Evolutionary conservation across 2,113 vertebrate species (phyloP).

Genomic region (Alosa alosa): DNA sequence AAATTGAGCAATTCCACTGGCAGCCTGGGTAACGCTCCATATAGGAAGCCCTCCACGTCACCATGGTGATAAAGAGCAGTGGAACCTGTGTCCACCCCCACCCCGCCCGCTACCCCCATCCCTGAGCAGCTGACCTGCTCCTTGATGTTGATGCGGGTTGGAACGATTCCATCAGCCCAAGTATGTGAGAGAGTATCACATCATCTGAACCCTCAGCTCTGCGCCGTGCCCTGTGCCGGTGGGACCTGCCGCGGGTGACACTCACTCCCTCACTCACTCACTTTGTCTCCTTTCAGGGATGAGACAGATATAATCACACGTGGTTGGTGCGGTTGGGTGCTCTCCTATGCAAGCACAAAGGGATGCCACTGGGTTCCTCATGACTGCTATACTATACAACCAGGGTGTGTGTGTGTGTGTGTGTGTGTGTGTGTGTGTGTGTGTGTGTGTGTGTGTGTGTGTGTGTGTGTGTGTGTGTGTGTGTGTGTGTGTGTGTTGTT

Average conservation of each 20-base stretch:
- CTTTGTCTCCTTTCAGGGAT: neutral
- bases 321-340: neutral
- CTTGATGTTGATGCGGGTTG: slow-evolving; percentile 61
- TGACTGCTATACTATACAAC: neutral
- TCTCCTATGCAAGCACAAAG: neutral
- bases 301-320: neutral
- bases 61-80: neutral
- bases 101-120: neutral
- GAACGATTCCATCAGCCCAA: slow-evolving; percentile 65
- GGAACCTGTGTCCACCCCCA: neutral
- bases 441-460: neutral
- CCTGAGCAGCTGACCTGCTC: slow-evolving; percentile 42
- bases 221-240: slow-evolving; percentile 42
- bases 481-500: neutral
- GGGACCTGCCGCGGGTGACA: slow-evolving; percentile 44
- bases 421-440: neutral
- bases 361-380: neutral
- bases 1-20: neutral
- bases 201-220: slow-evolving; percentile 66
- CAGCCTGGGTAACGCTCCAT: neutral
- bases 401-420: neutral
- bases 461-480: neutral
- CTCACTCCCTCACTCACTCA: slow-evolving; percentile 49
- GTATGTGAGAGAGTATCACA: slow-evolving; percentile 68
- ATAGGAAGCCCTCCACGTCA: neutral